phyloP scores from a whole-genome alignment of 1,140 invertebrate species.

The Sarcophaga peregrina region DNA sequence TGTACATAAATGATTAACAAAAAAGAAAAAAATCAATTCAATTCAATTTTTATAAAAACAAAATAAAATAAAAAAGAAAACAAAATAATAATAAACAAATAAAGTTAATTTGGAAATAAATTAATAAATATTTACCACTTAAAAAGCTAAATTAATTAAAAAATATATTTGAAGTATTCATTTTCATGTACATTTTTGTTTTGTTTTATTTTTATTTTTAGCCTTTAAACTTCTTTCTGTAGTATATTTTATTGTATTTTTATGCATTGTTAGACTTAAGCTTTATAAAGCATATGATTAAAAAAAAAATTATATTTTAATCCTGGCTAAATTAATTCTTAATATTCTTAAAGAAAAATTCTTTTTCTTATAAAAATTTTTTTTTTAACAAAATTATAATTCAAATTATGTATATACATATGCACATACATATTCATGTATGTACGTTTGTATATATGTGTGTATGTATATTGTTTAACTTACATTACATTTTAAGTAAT shows the following conservation, averaged over 20 bases:
- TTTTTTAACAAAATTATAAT: not conserved
- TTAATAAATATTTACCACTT: slow-evolving; percentile 26
- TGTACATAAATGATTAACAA: not conserved
- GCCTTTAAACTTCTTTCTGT: slow-evolving; percentile 17
- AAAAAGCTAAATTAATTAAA: not conserved
- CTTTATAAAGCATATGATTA: not conserved
- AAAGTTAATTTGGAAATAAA: not conserved
- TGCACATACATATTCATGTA: too few species aligned
- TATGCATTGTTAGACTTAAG: slow-evolving; percentile 15
- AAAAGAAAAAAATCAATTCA: too few species aligned
- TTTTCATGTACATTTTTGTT: too few species aligned
- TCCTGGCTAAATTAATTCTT: not conserved
- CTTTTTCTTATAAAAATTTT: not conserved
- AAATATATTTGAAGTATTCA: too few species aligned
- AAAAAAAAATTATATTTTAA: not conserved
- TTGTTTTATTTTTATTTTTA: not conserved
- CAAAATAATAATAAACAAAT: not conserved
- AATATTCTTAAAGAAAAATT: not conserved
- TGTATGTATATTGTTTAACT: too few species aligned
- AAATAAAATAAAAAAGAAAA: not conserved
- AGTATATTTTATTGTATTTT: not conserved
- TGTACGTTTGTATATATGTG: too few species aligned
- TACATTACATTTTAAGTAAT: too few species aligned
- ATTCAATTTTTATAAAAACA: not conserved
- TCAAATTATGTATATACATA: not conserved